Percentiles rank a stretch among this genome's conserved stretches.
Conservation (phyloP, 2,888 invertebrate genomes). For the Andrena flavipes region DNA sequence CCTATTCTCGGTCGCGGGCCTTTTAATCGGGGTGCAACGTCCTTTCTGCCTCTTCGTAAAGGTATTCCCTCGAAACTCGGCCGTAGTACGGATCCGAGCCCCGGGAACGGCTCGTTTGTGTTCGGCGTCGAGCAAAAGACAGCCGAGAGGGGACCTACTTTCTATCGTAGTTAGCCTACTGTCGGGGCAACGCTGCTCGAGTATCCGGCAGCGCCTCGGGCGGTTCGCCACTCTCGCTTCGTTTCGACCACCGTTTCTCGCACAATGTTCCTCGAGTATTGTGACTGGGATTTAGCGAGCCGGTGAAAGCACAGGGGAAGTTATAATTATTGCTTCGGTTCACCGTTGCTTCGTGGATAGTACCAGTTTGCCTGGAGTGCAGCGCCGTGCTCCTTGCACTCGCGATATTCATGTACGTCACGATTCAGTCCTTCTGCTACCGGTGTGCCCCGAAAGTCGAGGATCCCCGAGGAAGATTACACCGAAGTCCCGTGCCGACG, state of each 20-base stretch:
- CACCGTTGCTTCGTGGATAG: too few relatives aligned
- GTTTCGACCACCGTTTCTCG: constrained; percentile 42
- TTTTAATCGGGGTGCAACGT: constrained; percentile 71
- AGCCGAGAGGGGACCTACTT: constrained; percentile 80
- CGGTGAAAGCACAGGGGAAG: neutral
- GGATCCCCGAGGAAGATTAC: constrained; percentile 53
- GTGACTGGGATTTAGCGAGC: neutral
- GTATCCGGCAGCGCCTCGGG: constrained; percentile 81
- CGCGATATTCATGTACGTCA: too few relatives aligned
- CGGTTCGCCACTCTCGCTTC: constrained; percentile 78
- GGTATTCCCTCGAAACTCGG: constrained; percentile 34
- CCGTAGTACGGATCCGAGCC: neutral
- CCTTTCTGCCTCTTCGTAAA: constrained; percentile 61
- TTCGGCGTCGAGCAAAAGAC: constrained; percentile 48
- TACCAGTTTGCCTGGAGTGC: too few relatives aligned
- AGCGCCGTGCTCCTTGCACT: too few relatives aligned
- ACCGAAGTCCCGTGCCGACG: constrained; percentile 40
- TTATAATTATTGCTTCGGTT: neutral
- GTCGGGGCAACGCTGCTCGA: constrained; percentile 65
- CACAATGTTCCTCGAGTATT: constrained; percentile 1
- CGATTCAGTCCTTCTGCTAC: neutral
- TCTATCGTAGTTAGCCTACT: constrained; percentile 80
- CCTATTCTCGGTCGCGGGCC: constrained; percentile 69
- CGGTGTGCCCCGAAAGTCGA: constrained; percentile 21
- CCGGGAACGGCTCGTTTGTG: constrained; percentile 33